phyloP scores from a whole-genome alignment of 1,140 invertebrate genomes.

The Prorops nasuta region DNA sequence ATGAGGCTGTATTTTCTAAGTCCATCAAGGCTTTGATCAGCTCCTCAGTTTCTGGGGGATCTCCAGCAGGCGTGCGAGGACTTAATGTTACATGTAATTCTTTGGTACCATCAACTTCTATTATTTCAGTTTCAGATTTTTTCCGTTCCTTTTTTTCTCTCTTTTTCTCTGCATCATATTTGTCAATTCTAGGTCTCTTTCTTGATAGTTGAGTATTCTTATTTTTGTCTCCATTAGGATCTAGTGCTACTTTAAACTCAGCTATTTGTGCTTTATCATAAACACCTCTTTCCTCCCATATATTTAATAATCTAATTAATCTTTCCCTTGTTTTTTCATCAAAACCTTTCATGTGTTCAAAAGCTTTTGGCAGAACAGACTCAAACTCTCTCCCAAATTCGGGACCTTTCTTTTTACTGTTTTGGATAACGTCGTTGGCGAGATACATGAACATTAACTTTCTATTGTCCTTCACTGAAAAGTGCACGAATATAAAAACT shows the following conservation, averaged over 20 bases:
- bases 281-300: constrained; percentile 91
- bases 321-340: constrained; percentile 77
- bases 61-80: constrained; percentile 74
- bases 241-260: constrained; percentile 68
- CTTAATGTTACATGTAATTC: constrained; percentile 74
- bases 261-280: constrained; percentile 77
- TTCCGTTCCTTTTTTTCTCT: constrained; percentile 53
- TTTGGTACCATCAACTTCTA: constrained; percentile 70
- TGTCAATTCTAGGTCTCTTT: constrained; percentile 53
- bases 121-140: constrained; percentile 60
- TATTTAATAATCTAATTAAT: constrained; percentile 77
- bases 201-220: constrained; percentile 52
- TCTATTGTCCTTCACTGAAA: constrained; percentile 80
- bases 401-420: constrained; percentile 95
- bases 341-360: constrained; percentile 75
- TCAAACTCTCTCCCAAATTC: constrained; percentile 91
- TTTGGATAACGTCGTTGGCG: constrained; percentile 98
- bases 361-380: constrained; percentile 73
- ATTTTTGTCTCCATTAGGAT: constrained; percentile 29
- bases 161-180: too few species aligned
- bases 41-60: constrained; percentile 87
- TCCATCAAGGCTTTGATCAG: constrained; percentile 78
- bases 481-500: constrained; percentile 25
- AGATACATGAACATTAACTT: constrained; percentile 95
- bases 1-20: constrained; percentile 90